A percentile compares a stretch with the other conserved stretches of the same genome.
These are phyloP conservation scores for Lontra canadensis DNA, from an alignment of 2,113 vertebrate species.

Conservation along the genomic window DNA sequence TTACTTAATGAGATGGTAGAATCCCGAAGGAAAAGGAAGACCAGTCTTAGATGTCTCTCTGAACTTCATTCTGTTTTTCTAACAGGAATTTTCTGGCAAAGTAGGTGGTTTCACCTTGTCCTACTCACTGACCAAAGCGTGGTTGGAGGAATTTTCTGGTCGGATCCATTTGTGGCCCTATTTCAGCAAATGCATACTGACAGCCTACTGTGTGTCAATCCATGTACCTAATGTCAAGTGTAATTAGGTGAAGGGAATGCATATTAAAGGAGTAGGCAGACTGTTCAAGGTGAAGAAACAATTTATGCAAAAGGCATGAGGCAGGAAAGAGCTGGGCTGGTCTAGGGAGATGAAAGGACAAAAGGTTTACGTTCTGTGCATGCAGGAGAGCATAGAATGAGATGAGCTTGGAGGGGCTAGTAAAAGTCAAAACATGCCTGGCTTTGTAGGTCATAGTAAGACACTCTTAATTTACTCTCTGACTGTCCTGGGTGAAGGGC, in stretches of 20 bases:
- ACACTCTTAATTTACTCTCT: background rate
- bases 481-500: background rate
- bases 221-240: background rate
- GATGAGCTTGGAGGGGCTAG: background rate
- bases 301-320: slow-evolving; percentile 48
- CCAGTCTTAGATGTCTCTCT: background rate
- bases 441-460: background rate
- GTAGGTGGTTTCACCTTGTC: background rate
- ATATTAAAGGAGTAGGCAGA: background rate
- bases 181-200: slow-evolving; percentile 30
- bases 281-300: slow-evolving; percentile 30
- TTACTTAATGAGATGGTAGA: background rate
- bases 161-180: background rate
- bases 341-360: slow-evolving; percentile 39
- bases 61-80: slow-evolving; percentile 22
- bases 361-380: background rate
- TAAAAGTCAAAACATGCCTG: background rate
- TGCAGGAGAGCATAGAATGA: background rate
- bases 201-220: background rate
- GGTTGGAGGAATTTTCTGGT: background rate
- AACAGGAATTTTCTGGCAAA: slow-evolving; percentile 1
- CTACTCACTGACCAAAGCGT: background rate
- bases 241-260: background rate
- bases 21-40: background rate
- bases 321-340: background rate